Conservation (phyloP, 2,888 invertebrate species). For the Lacanobia wlatinum region DNA sequence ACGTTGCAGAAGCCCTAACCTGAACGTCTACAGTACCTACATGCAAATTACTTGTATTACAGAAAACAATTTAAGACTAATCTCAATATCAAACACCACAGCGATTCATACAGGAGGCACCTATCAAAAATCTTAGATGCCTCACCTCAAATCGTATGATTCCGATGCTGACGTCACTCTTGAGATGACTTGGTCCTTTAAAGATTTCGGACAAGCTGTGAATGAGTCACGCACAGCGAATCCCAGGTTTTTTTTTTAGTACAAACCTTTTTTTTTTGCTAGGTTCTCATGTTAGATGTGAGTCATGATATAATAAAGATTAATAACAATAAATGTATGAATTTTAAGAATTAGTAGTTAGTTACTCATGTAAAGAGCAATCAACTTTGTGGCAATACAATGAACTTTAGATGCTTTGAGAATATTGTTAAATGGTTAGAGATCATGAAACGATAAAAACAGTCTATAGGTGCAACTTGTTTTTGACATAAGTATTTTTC, state of each 20-base stretch:
- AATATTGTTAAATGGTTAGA: conserved; percentile 12
- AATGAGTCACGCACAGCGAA: conserved; percentile 38
- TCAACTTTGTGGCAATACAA: conserved; percentile 30
- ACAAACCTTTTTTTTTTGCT: background rate
- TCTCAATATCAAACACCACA: background rate
- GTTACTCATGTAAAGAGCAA: conserved; percentile 30
- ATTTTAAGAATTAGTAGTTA: conserved; percentile 13
- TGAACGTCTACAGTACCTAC: no score
- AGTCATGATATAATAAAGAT: conserved; percentile 30
- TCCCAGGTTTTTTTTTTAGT: conserved; percentile 9
- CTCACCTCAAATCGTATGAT: background rate
- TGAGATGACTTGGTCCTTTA: conserved; percentile 40
- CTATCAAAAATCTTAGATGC: background rate
- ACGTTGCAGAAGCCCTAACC: no score
- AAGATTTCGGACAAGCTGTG: conserved; percentile 18
- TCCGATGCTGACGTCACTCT: conserved; percentile 44
- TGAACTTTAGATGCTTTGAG: conserved; percentile 23
- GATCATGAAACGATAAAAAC: background rate
- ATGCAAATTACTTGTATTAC: no score
- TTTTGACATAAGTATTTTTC: background rate
- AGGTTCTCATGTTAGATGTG: conserved; percentile 27
- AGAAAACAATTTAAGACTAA: no score
- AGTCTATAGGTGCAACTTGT: background rate
- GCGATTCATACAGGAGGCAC: background rate
- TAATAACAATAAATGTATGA: conserved; percentile 14